Conservation (phyloP, 1,140 invertebrate species). For the Lasioglossum albipes region DNA sequence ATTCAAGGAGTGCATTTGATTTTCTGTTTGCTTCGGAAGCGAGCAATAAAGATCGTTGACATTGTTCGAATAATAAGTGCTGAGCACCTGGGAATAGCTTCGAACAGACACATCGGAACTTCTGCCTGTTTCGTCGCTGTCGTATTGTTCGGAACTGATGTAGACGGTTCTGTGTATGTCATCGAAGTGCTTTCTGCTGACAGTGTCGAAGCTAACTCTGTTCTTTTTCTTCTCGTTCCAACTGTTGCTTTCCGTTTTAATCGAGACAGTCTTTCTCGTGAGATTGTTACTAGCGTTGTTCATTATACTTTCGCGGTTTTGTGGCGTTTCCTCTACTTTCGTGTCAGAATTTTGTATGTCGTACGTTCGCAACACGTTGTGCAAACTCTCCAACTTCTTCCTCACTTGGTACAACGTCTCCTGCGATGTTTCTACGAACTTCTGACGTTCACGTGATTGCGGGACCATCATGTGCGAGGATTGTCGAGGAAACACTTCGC, state of each 20-base stretch:
- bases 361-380: conserved; percentile 59
- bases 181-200: too few species aligned
- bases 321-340: too few species aligned
- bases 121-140: conserved; percentile 15
- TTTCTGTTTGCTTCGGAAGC: background rate
- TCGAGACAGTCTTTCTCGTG: background rate
- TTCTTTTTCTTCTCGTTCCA: background rate
- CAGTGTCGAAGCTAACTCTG: background rate
- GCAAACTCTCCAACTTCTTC: conserved; percentile 63
- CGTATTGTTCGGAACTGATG: conserved; percentile 27
- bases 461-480: conserved; percentile 2
- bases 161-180: background rate
- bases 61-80: background rate
- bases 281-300: background rate
- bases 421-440: conserved; percentile 24
- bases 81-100: conserved; percentile 10
- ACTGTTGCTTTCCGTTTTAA: background rate
- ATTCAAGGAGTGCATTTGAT: background rate
- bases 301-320: background rate
- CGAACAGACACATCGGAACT: conserved; percentile 8
- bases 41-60: background rate
- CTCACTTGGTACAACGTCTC: conserved; percentile 57
- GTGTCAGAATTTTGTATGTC: conserved; percentile 9
- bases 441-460: background rate
- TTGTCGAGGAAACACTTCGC: conserved; percentile 5